Percentiles rank a stretch among this genome's conserved stretches.
phyloP scores from a whole-genome alignment of 2,113 vertebrate genomes.

The Setophaga coronata region DNA sequence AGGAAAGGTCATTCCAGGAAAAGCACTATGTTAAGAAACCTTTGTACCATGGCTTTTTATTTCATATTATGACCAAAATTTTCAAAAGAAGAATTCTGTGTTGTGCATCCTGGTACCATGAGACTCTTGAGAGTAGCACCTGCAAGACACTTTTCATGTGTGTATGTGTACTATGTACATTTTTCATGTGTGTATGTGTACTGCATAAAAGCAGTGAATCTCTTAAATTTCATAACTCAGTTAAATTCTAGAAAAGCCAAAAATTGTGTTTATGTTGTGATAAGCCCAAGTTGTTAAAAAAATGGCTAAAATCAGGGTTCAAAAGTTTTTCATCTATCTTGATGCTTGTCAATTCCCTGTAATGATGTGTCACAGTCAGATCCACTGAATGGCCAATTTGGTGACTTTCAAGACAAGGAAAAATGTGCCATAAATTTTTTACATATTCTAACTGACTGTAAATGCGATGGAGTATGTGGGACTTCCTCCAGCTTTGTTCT shows the following conservation, averaged over 20 bases:
- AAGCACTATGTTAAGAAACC: neutral
- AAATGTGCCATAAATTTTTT: conserved; percentile 66
- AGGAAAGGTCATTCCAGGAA: neutral
- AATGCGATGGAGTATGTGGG: conserved; percentile 64
- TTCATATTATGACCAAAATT: neutral
- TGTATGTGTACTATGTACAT: rapidly evolving
- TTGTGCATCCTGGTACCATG: neutral
- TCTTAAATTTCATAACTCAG: neutral
- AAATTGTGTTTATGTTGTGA: neutral
- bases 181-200: rapidly evolving
- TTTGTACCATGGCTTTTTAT: neutral
- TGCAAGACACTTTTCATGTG: neutral
- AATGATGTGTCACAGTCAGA: conserved; percentile 33
- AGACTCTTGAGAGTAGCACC: neutral
- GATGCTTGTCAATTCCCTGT: conserved; percentile 4
- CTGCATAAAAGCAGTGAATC: neutral
- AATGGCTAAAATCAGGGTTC: neutral
- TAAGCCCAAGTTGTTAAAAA: neutral
- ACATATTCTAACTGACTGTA: conserved; percentile 70
- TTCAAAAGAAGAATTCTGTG: neutral
- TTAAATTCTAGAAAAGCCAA: neutral
- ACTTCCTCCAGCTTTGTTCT: conserved; percentile 74
- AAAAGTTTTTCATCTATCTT: neutral
- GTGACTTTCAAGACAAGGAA: conserved; percentile 59
- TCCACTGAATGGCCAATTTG: conserved; percentile 50